Evolutionary conservation across 2,888 invertebrate genomes (phyloP), one percentile per base, ranked within the genome.

Genomic region (Corbicula japonica): DNA sequence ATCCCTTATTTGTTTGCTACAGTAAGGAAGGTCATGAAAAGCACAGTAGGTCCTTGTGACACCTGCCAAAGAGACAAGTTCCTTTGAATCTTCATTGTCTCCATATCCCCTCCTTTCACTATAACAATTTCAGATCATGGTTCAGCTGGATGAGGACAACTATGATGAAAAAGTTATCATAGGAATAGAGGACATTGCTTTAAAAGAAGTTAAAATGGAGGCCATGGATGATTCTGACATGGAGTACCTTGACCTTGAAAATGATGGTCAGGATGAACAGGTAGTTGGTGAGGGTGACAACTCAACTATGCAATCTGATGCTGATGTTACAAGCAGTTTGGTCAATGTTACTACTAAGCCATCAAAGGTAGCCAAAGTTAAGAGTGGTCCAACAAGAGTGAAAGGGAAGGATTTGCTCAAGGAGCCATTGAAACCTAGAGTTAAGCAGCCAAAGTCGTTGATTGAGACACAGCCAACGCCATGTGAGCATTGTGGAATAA

Each of bases 401-500:
- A n/a, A n/a, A n/a, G n/a, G n/a, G n/a, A n/a, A n/a, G n/a, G n/a
- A n/a, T n/a, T n/a, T n/a, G n/a, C n/a, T n/a, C n/a, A n/a, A n/a
- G n/a, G n/a, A n/a, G n/a, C n/a, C n/a, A n/a, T n/a, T n/a, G 38
- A 44, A 46, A 21, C 41, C 66, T 18, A 69, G 46, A 32, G 56
- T 62, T 5, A 82, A 83, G 60, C 50, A 56, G 23, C n/a, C 60
- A 52, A 68, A 74, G 28, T 63, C 76, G 3, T 35, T 61, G 34
- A 70, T 73, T 5, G 83, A 83, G 41, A 72, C 66, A 5, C 80
- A 77, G 77, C 69, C 63, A 18, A 65, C 77, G 10, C 56, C 80
- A 21, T 83, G 83, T 76, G 76, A 77, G 28, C 70, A 72, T 34
- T 83, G 83, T 63, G 83, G 80, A 18, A 65, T 70, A 8, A 65